Conservation (phyloP, 2,113 vertebrate species). For the Podarcis cretensis region DNA sequence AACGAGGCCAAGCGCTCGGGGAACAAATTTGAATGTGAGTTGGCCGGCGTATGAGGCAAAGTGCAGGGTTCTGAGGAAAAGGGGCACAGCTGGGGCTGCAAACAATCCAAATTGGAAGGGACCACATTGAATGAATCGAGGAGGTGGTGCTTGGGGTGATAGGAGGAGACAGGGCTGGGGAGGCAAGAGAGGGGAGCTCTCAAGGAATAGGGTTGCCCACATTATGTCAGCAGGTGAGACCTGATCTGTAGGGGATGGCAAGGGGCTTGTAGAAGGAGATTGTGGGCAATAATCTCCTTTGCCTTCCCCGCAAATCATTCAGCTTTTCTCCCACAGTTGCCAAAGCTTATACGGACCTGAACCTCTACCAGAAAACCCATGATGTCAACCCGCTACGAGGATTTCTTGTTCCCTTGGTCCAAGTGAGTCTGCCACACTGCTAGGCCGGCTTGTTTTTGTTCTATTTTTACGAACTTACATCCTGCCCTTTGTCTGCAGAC, state of each 20-base stretch:
- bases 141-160: too few relatives aligned
- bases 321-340: conserved; percentile 70
- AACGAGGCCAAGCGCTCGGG: conserved; percentile 86
- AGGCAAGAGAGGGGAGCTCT: not conserved
- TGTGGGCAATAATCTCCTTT: not conserved
- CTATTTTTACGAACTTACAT: too few relatives aligned
- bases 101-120: too few relatives aligned
- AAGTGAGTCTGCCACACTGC: conserved; percentile 74
- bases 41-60: not conserved
- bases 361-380: conserved; percentile 85
- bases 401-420: conserved; percentile 85
- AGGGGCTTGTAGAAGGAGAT: not conserved
- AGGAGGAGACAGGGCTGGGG: not conserved
- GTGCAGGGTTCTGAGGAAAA: not conserved
- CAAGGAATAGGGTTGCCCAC: too few relatives aligned
- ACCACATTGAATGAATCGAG: not conserved
- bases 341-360: conserved; percentile 82
- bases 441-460: not conserved
- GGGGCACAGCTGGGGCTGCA: too few relatives aligned
- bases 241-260: too few relatives aligned
- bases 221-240: too few relatives aligned
- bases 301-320: not conserved
- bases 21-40: conserved; percentile 84
- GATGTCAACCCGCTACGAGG: conserved; percentile 83
- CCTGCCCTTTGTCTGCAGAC: too few relatives aligned